Conservation (phyloP, 2,888 invertebrate species). For the Phyllotreta striolata region DNA sequence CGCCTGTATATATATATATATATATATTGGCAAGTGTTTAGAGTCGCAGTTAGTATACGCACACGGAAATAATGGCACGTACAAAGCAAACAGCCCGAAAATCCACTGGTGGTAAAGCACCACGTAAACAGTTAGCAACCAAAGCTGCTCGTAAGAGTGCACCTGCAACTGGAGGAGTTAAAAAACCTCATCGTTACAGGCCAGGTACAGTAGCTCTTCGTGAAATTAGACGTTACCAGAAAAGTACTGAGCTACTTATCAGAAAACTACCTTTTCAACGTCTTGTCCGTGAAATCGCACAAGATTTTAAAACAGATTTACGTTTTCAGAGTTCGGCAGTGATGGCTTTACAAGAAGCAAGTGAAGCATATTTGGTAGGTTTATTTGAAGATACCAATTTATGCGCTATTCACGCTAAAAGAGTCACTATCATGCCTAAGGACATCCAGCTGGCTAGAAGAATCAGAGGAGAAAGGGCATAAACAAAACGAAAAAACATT, state of each 20-base stretch:
- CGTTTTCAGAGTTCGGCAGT: constrained; percentile 91
- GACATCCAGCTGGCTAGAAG: constrained; percentile 94
- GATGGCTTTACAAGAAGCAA: constrained; percentile 76
- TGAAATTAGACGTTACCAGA: constrained; percentile 93
- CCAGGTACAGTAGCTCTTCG: constrained; percentile 91
- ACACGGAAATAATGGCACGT: constrained; percentile 90
- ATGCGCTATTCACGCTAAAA: constrained; percentile 65
- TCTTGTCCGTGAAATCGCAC: constrained; percentile 90
- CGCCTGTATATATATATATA: too few relatives aligned
- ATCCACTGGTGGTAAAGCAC: constrained; percentile 96
- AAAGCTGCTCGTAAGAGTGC: too few relatives aligned
- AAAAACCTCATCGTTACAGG: too few relatives aligned
- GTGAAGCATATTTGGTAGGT: constrained; percentile 68
- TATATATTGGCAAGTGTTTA: too few relatives aligned
- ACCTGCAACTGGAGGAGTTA: too few relatives aligned
- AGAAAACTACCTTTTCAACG: constrained; percentile 88
- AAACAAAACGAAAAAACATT: too few relatives aligned
- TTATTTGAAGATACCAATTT: constrained; percentile 38
- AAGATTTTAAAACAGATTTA: constrained; percentile 91
- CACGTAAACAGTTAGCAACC: constrained; percentile 91
- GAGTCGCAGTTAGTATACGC: too few relatives aligned
- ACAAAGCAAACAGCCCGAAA: constrained; percentile 97
- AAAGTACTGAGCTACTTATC: constrained; percentile 88
- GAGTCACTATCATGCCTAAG: constrained; percentile 80
- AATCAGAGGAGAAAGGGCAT: constrained; percentile 96